These are phyloP conservation scores for Ochlodes sylvanus DNA, from an alignment of 2,888 invertebrate genomes.

Conservation along the genomic window DNA sequence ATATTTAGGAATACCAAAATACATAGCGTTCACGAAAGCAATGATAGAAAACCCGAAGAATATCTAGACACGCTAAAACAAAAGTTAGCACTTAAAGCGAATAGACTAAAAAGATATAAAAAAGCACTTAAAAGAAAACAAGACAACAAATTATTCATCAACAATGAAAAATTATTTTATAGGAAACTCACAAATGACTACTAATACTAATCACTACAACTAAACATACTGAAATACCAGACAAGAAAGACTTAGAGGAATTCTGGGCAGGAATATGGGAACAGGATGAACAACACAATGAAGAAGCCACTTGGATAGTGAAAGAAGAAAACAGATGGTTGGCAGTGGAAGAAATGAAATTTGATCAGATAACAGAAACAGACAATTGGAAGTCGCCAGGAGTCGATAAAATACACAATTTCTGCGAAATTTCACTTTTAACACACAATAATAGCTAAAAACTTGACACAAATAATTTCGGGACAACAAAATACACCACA, in stretches of 20 bases:
- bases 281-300: conserved; percentile 27
- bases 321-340: conserved; percentile 36
- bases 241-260: conserved; percentile 18
- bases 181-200: conserved; percentile 19
- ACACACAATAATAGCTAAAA: conserved; percentile 35
- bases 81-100: conserved; percentile 39
- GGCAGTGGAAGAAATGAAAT: conserved; percentile 40
- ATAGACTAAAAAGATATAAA: conserved; percentile 40
- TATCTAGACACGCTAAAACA: conserved; percentile 44
- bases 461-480: conserved; percentile 35
- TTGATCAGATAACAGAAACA: conserved; percentile 33
- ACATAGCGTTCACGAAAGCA: conserved; percentile 38
- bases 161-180: conserved; percentile 43
- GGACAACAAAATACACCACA: conserved; percentile 17
- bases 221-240: conserved; percentile 13
- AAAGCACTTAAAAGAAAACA: conserved; percentile 41
- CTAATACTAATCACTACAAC: background rate
- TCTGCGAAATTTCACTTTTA: conserved; percentile 8
- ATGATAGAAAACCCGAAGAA: conserved; percentile 41
- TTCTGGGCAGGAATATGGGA: conserved; percentile 41
- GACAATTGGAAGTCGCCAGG: conserved; percentile 41
- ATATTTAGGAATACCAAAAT: conserved; percentile 33
- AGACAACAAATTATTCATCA: conserved; percentile 38
- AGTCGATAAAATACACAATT: conserved; percentile 25
- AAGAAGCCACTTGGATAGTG: conserved; percentile 39